phyloP scores from a whole-genome alignment of 2,113 vertebrate genomes.

The Brachypteracias leptosomus region DNA sequence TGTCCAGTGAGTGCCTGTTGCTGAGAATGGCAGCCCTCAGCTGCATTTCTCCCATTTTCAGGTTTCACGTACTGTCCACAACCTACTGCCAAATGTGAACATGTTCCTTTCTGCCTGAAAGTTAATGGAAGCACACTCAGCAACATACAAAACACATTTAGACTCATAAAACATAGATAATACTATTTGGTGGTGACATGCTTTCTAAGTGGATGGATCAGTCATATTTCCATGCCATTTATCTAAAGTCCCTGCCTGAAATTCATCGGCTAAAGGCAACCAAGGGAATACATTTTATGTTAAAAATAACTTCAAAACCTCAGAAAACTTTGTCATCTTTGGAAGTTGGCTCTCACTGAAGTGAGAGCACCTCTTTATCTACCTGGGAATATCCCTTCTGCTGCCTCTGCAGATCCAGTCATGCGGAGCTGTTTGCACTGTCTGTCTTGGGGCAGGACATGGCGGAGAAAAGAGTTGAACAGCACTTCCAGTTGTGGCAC shows the following conservation, averaged over 20 bases:
- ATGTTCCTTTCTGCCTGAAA: constrained; percentile 42
- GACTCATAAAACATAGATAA: constrained; percentile 72
- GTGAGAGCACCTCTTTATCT: not conserved
- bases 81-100: not conserved
- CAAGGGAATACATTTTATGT: not conserved
- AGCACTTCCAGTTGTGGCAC: not conserved
- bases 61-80: not conserved
- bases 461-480: not conserved
- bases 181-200: constrained; percentile 35
- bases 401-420: not conserved
- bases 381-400: not conserved
- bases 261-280: constrained; percentile 36
- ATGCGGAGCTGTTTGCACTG: not conserved
- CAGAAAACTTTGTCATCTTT: not conserved
- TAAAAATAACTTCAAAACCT: not conserved
- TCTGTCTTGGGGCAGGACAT: not conserved
- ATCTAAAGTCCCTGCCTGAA: constrained; percentile 12
- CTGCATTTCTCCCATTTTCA: not conserved
- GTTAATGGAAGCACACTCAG: constrained; percentile 53
- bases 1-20: not conserved
- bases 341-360: not conserved
- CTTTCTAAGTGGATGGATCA: constrained; percentile 57
- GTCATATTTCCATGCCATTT: constrained; percentile 61
- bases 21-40: not conserved
- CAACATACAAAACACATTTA: constrained; percentile 64